phyloP scores from a whole-genome alignment of 2,113 vertebrate species.

The Pavo muticus region DNA sequence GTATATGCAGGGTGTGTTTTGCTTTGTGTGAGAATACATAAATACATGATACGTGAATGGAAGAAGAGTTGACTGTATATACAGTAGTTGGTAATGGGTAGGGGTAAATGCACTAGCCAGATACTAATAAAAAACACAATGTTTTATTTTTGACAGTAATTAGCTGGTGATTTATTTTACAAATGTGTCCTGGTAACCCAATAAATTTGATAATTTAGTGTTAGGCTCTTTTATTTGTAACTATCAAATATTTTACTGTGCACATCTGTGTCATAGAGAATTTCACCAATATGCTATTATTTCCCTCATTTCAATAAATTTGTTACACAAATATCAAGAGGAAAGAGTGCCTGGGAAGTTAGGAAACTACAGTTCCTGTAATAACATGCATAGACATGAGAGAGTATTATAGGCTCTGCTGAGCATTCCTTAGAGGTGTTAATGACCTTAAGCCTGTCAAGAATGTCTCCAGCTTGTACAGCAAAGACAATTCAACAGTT shows the following conservation, averaged over 20 bases:
- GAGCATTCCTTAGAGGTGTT: conserved; percentile 69
- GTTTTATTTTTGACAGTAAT: background rate
- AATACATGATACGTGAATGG: background rate
- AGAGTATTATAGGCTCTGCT: conserved; percentile 8
- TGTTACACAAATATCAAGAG: conserved; percentile 6
- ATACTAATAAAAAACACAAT: background rate
- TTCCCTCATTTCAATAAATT: conserved; percentile 63
- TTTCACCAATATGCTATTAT: conserved; percentile 24
- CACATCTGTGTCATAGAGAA: background rate
- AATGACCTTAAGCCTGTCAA: conserved; percentile 75
- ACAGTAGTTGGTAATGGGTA: background rate
- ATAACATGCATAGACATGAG: conserved; percentile 26
- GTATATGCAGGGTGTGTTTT: background rate
- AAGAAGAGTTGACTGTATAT: background rate
- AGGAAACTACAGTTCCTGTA: background rate
- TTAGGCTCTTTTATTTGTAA: conserved; percentile 24
- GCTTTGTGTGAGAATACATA: background rate
- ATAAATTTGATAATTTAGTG: conserved; percentile 27
- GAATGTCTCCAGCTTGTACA: conserved; percentile 79
- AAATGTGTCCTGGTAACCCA: conserved; percentile 25
- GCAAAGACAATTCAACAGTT: conserved; percentile 70
- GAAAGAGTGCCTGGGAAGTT: background rate
- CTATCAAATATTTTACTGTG: conserved; percentile 31
- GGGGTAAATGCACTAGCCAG: background rate
- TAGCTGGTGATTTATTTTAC: conserved; percentile 35